These are phyloP conservation scores for Heliconius charithonia DNA, from an alignment of 2,888 invertebrate species.

Conservation along the genomic window DNA sequence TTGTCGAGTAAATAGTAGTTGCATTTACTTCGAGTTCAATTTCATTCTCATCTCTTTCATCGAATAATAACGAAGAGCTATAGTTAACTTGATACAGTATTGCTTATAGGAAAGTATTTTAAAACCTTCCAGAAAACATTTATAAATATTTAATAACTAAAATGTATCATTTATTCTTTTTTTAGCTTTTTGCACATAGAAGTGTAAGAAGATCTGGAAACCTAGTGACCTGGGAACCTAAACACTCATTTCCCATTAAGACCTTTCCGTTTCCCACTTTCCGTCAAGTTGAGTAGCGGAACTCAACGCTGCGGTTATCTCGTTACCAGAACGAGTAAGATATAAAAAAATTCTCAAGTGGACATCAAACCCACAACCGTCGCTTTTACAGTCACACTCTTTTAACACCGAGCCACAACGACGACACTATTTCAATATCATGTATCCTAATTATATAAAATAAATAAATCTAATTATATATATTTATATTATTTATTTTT, in stretches of 20 bases:
- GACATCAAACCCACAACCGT: neutral
- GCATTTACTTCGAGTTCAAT: slow-evolving; percentile 3
- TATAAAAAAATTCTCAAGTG: neutral
- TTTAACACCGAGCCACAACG: no score
- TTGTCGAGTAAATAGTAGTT: neutral
- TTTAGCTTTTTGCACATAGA: neutral
- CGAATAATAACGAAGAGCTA: neutral
- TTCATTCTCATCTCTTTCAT: slow-evolving; percentile 16
- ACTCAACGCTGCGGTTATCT: neutral
- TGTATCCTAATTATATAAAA: no score
- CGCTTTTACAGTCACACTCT: no score
- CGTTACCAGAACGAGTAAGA: neutral
- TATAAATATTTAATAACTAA: neutral
- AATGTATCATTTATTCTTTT: neutral
- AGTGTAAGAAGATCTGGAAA: neutral
- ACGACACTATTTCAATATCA: no score
- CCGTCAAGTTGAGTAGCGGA: neutral
- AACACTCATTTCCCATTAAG: neutral
- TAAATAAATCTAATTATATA: no score
- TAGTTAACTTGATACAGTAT: neutral
- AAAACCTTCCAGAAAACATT: no score
- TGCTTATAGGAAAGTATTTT: no score
- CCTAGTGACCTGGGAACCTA: neutral
- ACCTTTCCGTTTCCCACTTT: neutral
- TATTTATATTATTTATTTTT: no score